phyloP scores from a whole-genome alignment of 2,113 vertebrate species.

The Callopanchax toddi region DNA sequence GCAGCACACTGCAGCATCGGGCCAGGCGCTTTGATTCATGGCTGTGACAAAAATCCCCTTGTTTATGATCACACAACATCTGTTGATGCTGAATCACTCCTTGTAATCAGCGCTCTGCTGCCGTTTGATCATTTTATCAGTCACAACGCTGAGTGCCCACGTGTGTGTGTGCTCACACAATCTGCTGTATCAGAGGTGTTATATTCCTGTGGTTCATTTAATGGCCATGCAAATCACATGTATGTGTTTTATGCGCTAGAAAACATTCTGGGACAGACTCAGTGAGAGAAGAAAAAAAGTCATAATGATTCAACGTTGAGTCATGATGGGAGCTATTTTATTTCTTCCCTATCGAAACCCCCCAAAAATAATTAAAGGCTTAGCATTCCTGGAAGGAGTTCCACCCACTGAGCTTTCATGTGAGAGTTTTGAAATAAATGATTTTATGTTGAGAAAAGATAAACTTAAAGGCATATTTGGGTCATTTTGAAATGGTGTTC shows the following conservation, averaged over 20 bases:
- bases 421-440: too few species aligned
- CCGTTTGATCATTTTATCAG: constrained; percentile 65
- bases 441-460: too few species aligned
- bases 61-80: constrained; percentile 75
- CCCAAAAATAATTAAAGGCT: too few species aligned
- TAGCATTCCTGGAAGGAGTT: too few species aligned
- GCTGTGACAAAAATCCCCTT: constrained; percentile 66
- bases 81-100: constrained; percentile 68
- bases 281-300: constrained; percentile 23
- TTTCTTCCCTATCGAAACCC: too few species aligned
- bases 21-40: constrained; percentile 65
- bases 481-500: too few species aligned
- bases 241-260: constrained; percentile 3
- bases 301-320: too few species aligned
- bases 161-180: background rate
- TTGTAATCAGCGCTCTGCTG: constrained; percentile 61
- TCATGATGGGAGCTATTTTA: too few species aligned
- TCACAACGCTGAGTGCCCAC: constrained; percentile 16
- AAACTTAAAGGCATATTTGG: too few species aligned
- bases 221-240: constrained; percentile 7
- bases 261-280: too few species aligned
- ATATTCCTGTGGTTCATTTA: background rate
- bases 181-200: too few species aligned
- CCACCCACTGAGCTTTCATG: too few species aligned
- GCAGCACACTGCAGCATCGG: constrained; percentile 48